phyloP scores from a whole-genome alignment of 2,888 invertebrate genomes.

The Hetaerina titia region DNA sequence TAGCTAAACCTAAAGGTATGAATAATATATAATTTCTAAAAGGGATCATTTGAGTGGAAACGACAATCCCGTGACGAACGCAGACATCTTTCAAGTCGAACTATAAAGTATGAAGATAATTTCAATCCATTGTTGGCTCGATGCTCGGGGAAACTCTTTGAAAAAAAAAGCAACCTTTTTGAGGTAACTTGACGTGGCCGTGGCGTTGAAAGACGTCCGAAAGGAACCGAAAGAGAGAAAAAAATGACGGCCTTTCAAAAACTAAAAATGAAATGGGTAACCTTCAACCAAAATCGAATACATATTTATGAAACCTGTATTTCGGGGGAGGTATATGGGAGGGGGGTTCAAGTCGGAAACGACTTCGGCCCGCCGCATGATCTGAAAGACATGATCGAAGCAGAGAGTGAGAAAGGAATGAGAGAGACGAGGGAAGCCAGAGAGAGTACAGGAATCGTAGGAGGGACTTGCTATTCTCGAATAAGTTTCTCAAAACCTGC shows the following conservation, averaged over 20 bases:
- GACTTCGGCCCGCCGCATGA: background rate
- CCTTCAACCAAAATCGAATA: conserved; percentile 56
- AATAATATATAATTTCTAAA: conserved; percentile 22
- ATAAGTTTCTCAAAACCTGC: background rate
- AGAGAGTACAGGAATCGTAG: background rate
- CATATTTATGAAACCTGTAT: conserved; percentile 66
- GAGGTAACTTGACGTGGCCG: conserved; percentile 51
- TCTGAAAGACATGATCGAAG: conserved; percentile 16
- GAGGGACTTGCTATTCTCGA: too few relatives aligned
- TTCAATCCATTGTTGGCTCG: conserved; percentile 51
- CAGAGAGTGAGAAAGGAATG: background rate
- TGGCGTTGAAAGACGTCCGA: conserved; percentile 62
- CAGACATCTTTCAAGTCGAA: conserved; percentile 32
- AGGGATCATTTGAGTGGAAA: conserved; percentile 18
- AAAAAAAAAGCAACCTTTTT: conserved; percentile 11
- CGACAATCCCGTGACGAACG: background rate
- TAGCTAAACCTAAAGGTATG: background rate
- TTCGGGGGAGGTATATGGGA: conserved; percentile 33
- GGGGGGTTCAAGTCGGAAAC: background rate
- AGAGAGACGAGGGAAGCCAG: background rate
- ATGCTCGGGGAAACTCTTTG: conserved; percentile 6
- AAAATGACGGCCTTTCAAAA: conserved; percentile 45
- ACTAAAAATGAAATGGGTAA: conserved; percentile 13
- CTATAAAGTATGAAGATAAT: conserved; percentile 26
- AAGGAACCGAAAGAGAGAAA: conserved; percentile 25